These are phyloP conservation scores for Notarius quadriscutis DNA, from an alignment of 2,113 vertebrate species.

Conservation along the genomic window DNA sequence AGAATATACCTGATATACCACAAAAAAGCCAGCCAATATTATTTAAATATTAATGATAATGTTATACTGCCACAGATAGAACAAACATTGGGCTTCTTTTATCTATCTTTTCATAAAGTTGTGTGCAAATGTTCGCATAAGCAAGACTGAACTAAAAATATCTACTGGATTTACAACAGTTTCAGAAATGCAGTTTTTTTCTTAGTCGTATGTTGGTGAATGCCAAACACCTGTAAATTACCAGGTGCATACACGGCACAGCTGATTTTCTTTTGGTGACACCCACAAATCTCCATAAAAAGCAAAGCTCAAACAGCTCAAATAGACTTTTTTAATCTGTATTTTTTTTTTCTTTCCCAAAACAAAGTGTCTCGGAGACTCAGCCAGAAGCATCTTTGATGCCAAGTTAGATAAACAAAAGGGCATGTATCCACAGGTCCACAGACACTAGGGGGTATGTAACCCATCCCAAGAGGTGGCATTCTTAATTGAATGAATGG, in stretches of 20 bases:
- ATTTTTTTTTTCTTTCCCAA: neutral
- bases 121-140: no score
- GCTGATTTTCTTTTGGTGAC: neutral
- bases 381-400: neutral
- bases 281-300: neutral
- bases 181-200: no score
- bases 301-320: neutral
- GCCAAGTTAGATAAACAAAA: neutral
- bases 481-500: neutral
- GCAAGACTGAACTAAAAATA: no score
- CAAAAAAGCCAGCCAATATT: no score
- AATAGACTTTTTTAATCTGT: neutral
- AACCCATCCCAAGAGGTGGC: neutral
- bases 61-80: no score
- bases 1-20: no score
- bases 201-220: no score
- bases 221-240: no score
- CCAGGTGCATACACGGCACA: neutral
- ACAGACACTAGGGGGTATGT: neutral
- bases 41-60: no score
- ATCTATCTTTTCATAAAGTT: no score
- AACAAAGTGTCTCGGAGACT: neutral
- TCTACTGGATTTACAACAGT: no score
- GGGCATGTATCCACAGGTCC: neutral
- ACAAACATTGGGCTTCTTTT: no score